A percentile compares a stretch with the other conserved stretches of the same genome.
phyloP scores from a whole-genome alignment of 2,888 invertebrate genomes.

The Tenthredo distinguenda region DNA sequence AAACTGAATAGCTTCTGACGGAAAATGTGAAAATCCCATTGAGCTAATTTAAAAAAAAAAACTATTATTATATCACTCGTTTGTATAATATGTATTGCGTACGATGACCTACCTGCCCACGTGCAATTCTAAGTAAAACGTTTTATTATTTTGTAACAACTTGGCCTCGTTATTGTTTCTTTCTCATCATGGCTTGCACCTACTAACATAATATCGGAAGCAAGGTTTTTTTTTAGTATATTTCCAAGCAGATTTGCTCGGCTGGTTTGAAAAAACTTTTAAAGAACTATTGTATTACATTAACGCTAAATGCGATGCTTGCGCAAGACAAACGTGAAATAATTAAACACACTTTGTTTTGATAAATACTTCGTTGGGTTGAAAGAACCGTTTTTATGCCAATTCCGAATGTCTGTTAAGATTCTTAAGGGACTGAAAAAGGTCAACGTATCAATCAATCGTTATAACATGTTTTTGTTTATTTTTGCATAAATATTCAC shows the following conservation, averaged over 20 bases:
- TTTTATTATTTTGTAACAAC: constrained; percentile 24
- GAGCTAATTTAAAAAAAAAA: background rate
- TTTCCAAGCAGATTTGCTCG: background rate
- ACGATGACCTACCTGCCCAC: background rate
- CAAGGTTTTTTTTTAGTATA: background rate
- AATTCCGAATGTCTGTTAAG: background rate
- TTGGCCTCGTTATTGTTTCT: constrained; percentile 8
- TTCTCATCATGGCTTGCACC: background rate
- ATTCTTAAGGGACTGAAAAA: background rate
- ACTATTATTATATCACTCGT: background rate
- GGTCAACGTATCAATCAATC: background rate
- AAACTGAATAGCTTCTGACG: background rate
- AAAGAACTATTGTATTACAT: background rate
- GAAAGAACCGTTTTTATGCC: background rate
- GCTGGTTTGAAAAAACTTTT: background rate
- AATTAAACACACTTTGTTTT: background rate
- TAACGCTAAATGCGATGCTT: background rate
- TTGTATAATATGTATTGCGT: background rate
- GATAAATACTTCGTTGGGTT: background rate
- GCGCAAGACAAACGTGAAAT: background rate
- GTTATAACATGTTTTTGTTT: constrained; percentile 39
- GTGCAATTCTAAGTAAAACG: constrained; percentile 19
- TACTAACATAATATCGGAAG: constrained; percentile 2
- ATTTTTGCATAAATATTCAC: constrained; percentile 44
- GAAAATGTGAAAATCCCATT: background rate